Conservation (phyloP, 2,113 vertebrate genomes). For the Erythrocebus patas region DNA sequence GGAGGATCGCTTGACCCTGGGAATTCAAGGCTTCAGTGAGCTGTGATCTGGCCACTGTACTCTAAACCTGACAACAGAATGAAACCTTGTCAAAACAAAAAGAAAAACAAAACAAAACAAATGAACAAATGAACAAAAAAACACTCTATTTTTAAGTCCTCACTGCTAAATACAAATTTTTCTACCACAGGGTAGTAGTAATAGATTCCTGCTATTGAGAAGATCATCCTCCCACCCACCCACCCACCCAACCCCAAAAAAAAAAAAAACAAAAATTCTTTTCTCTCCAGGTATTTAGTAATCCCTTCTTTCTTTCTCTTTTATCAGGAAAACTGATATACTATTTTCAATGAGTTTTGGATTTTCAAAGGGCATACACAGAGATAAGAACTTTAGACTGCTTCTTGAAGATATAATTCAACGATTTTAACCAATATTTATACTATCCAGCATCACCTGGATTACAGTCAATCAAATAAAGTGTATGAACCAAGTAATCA, state of each 20-base stretch:
- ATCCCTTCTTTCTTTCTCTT: background rate
- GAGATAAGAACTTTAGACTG: background rate
- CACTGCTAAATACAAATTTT: background rate
- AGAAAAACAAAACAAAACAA: too few species aligned
- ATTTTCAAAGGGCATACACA: background rate
- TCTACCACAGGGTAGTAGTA: fast-evolving
- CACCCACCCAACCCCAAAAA: fast-evolving
- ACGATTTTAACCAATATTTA: background rate
- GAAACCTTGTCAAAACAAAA: too few species aligned
- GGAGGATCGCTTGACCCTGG: too few species aligned
- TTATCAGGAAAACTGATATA: background rate
- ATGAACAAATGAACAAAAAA: too few species aligned
- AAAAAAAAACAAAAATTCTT: too few species aligned
- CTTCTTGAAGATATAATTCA: background rate
- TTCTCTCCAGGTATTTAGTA: background rate
- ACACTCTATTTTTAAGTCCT: background rate
- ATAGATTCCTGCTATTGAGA: background rate
- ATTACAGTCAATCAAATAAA: background rate
- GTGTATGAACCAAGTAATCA: background rate
- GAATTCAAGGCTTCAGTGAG: too few species aligned
- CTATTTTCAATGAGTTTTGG: background rate
- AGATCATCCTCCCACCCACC: background rate
- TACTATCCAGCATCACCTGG: fast-evolving
- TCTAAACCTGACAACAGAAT: too few species aligned
- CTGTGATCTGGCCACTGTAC: too few species aligned